A percentile compares a stretch with the other conserved stretches of the same genome.
Evolutionary conservation across 2,113 vertebrate genomes (phyloP).

Genomic region (Coptodon rendalli): DNA sequence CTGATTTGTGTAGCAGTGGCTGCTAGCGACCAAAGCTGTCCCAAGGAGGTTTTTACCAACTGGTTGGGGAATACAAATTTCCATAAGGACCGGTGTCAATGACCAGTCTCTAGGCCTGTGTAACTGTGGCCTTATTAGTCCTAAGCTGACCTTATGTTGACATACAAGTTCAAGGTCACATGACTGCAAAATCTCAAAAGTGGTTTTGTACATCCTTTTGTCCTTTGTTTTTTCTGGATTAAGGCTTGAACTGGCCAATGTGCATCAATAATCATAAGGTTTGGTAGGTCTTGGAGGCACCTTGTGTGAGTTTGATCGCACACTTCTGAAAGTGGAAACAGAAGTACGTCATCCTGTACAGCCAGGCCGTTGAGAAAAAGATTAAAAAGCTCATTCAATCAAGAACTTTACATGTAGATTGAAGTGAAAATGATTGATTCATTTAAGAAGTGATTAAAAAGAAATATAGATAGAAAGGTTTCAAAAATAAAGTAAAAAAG

Average conservation of each 20-base stretch:
- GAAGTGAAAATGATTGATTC: background rate
- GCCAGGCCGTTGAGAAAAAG: background rate
- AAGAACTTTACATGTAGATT: background rate
- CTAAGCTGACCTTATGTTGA: background rate
- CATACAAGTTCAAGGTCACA: background rate
- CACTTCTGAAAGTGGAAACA: background rate
- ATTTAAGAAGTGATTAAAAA: background rate
- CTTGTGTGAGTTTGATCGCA: background rate
- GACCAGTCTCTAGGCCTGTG: accelerated
- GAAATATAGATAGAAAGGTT: background rate
- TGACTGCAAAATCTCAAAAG: background rate
- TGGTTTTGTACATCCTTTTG: accelerated
- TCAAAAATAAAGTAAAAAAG: background rate
- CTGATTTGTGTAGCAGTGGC: background rate
- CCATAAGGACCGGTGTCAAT: accelerated
- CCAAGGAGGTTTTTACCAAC: background rate
- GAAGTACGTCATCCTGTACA: background rate
- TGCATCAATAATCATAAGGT: background rate
- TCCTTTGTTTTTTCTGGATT: background rate
- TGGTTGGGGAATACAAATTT: background rate
- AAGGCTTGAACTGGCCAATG: background rate
- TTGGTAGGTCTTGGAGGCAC: background rate
- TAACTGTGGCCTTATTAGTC: background rate
- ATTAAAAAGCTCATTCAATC: background rate
- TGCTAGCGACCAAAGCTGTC: background rate